Conservation (phyloP, 2,113 vertebrate species). For the Carassius carassius region DNA sequence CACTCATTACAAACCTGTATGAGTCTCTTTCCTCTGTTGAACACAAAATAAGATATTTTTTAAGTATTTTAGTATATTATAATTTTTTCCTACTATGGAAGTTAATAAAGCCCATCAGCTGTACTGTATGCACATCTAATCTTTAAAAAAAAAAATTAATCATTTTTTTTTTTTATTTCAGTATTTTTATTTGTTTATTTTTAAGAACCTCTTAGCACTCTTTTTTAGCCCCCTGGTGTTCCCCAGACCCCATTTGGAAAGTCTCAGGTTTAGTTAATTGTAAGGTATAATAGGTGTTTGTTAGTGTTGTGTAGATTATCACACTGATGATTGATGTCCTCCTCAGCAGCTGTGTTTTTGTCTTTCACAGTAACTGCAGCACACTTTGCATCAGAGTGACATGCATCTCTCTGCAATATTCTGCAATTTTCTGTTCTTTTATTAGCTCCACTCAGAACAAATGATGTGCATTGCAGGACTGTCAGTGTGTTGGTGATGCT, state of each 20-base stretch:
- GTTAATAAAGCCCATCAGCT: too few species aligned
- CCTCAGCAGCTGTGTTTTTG: slow-evolving; percentile 10
- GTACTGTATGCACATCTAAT: too few species aligned
- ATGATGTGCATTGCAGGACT: background rate
- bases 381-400: background rate
- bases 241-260: background rate
- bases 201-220: background rate
- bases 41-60: too few species aligned
- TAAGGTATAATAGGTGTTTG: background rate
- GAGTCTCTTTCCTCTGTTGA: too few species aligned
- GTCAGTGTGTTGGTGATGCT: background rate
- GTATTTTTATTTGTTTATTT: too few species aligned
- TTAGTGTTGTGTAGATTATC: background rate
- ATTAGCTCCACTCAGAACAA: slow-evolving; percentile 2
- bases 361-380: background rate
- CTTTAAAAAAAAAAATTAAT: too few species aligned
- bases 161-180: too few species aligned
- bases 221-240: too few species aligned
- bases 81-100: too few species aligned
- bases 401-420: slow-evolving; percentile 4
- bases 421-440: slow-evolving; percentile 17
- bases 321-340: background rate
- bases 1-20: too few species aligned
- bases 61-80: too few species aligned
- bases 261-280: background rate